Base-by-base conservation (phyloP, 2,797 vertebrate genomes). In the Crypturellus tataupa region DNA sequence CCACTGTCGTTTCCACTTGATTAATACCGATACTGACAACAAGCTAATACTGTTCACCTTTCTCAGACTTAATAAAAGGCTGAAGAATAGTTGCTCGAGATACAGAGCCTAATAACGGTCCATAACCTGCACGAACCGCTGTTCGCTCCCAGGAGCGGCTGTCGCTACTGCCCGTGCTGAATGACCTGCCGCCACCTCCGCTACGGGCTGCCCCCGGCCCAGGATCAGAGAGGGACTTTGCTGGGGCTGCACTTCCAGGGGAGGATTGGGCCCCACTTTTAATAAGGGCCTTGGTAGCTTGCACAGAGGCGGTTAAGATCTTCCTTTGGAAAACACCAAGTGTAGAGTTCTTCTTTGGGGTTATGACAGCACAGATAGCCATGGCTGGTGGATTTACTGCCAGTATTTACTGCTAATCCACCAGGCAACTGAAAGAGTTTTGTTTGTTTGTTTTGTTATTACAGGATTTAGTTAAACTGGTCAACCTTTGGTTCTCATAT, bases 371-470 rank as follows among this genome's bases (percentile, higher is more conserved):
- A 78, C 87, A 97, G 95, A 97, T 94, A 97, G 89, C 68, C 8
- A 0, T 59, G 90, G 94, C 60, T 93, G 81, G 78, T 1, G 65
- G 95, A 94, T 97, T 96, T 95, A n/a, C 83, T 84, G 94, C n/a
- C n/a, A 91, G 94, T 29, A 96, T 96, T 97, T 96, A 87, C 94
- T 59, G 55, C 80, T 97, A 96, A 97, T 96, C 94, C 95, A 87
- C 33, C 55, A 94, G 64, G 51, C 83, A 95, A 96, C 87, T 71
- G 93, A 90, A 94, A 93, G 40, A 73, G 64, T 90, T 96, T 94
- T 93, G 91, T 96, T 96, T 96, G 90, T 95, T 97, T 97, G 95
- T 95, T 97, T 95, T 94, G 75, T 83, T 95, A n/a, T 94, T 94
- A 95, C 87, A 91, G 93, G 93, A 88, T 88, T 94, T 91, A 87